A percentile compares a stretch with the other conserved stretches of the same genome.
phyloP scores from a whole-genome alignment of 2,797 vertebrate species.

The Leptoclinus maculatus region DNA sequence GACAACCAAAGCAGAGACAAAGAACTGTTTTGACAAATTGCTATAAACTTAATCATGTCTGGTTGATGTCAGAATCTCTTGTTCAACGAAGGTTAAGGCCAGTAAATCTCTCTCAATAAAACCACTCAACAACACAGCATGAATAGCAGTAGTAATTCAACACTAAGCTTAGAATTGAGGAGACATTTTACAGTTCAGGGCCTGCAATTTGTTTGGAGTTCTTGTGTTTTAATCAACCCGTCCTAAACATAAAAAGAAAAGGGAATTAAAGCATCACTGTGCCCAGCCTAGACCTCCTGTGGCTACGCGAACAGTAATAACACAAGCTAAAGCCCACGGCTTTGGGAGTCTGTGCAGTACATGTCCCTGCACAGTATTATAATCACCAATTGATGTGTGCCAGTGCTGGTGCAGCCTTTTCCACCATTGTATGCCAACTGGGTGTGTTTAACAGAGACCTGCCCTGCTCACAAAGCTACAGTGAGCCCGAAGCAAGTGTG shows the following conservation, averaged over 20 bases:
- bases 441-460: slow-evolving; percentile 63
- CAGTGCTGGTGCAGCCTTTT: slow-evolving; percentile 57
- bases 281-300: slow-evolving; percentile 23
- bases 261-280: not conserved
- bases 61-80: not conserved
- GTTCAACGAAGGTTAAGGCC: not conserved
- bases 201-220: not conserved
- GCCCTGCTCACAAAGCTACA: slow-evolving; percentile 40
- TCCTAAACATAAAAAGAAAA: not conserved
- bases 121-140: not conserved
- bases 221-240: not conserved
- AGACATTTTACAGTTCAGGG: not conserved
- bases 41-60: too few species aligned
- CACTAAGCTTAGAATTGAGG: not conserved
- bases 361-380: slow-evolving; percentile 55
- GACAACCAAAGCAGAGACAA: not conserved
- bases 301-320: not conserved
- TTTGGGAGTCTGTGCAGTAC: slow-evolving; percentile 30
- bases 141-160: not conserved
- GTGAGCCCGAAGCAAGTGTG: slow-evolving; percentile 34
- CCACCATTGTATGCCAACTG: slow-evolving; percentile 66
- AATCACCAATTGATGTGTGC: slow-evolving; percentile 46
- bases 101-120: not conserved
- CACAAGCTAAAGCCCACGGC: slow-evolving; percentile 5
- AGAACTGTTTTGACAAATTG: slow-evolving; percentile 4